Evolutionary conservation across 2,888 invertebrate species (phyloP).

Genomic region (Pilophorus perplexus): DNA sequence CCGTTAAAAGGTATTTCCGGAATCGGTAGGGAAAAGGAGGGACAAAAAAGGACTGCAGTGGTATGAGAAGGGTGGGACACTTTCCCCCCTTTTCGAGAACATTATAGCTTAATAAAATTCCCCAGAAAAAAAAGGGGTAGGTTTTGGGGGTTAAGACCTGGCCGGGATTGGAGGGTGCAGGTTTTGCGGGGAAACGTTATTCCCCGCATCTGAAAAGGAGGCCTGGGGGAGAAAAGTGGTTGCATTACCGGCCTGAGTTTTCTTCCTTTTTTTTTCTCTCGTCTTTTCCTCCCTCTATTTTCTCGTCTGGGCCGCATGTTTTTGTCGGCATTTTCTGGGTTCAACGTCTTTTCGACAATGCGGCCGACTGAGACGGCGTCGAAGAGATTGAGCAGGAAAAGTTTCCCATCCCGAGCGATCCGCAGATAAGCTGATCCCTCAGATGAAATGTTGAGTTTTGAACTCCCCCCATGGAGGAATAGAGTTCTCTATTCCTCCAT

Average conservation of each 20-base stretch:
- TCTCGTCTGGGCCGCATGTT: neutral
- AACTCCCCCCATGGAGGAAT: neutral
- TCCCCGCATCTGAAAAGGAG: neutral
- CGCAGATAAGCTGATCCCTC: no score
- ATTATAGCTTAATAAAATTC: conserved; percentile 30
- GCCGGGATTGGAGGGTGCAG: conserved; percentile 1
- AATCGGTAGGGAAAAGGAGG: no score
- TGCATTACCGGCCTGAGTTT: conserved; percentile 14
- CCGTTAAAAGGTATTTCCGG: conserved; percentile 19
- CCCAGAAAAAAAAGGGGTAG: neutral
- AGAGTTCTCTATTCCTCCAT: no score
- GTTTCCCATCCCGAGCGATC: no score
- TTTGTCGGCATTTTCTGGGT: conserved; percentile 5
- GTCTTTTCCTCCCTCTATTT: neutral
- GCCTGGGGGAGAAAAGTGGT: conserved; percentile 6
- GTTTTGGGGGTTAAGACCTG: neutral
- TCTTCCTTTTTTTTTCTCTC: neutral
- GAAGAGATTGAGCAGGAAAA: no score
- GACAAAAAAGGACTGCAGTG: neutral
- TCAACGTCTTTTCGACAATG: conserved; percentile 26
- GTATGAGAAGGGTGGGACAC: no score
- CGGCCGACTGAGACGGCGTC: no score
- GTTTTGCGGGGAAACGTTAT: neutral
- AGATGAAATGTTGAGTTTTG: neutral
- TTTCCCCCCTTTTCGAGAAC: conserved; percentile 11